Conservation (phyloP, 2,888 invertebrate genomes). For the Pegoplata infirma region DNA sequence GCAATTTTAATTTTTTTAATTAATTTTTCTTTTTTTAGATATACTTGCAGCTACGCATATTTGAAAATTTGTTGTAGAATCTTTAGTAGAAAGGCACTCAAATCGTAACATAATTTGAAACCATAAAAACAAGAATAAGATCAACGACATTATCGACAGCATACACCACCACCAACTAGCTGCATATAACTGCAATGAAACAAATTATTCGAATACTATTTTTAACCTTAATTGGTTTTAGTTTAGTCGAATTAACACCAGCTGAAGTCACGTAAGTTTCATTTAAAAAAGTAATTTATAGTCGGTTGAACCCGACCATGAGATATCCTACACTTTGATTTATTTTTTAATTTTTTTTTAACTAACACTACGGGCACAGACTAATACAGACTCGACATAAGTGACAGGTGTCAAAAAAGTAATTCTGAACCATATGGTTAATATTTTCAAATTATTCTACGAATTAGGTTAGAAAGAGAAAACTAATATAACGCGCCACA, state of each 20-base stretch:
- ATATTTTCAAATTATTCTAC: no score
- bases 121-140: neutral
- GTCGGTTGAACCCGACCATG: no score
- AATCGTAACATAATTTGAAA: neutral
- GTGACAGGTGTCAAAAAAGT: no score
- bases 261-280: constrained; percentile 73
- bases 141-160: constrained; percentile 4
- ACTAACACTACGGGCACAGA: no score
- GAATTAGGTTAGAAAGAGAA: no score
- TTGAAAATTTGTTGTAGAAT: neutral
- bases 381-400: no score
- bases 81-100: neutral
- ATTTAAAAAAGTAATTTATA: no score
- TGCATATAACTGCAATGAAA: constrained; percentile 61
- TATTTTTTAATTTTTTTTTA: no score
- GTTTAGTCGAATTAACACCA: constrained; percentile 67
- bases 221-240: constrained; percentile 71
- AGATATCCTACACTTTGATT: no score
- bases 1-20: neutral
- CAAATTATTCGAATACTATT: constrained; percentile 70
- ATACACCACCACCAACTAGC: neutral
- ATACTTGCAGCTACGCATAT: constrained; percentile 15
- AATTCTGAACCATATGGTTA: no score
- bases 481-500: no score
- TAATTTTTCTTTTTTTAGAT: no score